phyloP scores from a whole-genome alignment of 35 echinoderm and acorn worm genomes.

The Diadema setosum region DNA sequence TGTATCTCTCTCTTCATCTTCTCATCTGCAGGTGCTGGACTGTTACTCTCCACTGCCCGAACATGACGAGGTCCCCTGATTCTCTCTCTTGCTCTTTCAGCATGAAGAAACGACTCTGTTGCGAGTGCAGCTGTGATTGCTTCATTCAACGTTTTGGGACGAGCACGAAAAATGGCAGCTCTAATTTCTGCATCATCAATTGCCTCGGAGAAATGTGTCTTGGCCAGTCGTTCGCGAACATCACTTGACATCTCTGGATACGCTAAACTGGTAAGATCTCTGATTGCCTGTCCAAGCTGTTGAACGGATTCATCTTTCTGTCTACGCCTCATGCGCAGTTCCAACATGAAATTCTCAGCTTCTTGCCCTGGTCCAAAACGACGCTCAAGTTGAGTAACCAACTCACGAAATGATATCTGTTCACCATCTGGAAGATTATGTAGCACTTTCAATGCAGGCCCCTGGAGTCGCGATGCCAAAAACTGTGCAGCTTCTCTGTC shows the following conservation, averaged over 20 bases:
- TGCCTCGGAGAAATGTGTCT: too few species aligned
- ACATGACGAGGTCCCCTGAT: background rate
- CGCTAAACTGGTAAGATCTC: background rate
- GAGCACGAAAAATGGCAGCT: too few species aligned
- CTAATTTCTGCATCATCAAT: too few species aligned
- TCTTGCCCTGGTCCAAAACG: background rate
- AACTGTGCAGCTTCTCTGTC: background rate
- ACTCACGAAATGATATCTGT: background rate
- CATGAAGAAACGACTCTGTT: too few species aligned
- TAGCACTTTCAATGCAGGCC: background rate
- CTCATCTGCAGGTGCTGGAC: background rate
- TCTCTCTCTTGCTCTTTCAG: too few species aligned
- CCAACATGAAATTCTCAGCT: background rate
- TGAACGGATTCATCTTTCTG: background rate
- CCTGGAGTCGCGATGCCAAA: background rate
- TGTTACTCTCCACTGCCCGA: background rate
- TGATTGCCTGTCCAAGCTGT: background rate
- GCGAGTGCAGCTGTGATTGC: too few species aligned
- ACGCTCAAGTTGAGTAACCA: background rate
- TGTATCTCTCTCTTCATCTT: background rate
- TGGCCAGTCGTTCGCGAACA: background rate
- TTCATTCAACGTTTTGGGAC: too few species aligned
- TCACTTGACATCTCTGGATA: background rate
- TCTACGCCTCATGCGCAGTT: background rate
- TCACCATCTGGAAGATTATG: background rate